Base-by-base conservation (phyloP, 2,888 invertebrate genomes). In the Leucoma salicis region DNA sequence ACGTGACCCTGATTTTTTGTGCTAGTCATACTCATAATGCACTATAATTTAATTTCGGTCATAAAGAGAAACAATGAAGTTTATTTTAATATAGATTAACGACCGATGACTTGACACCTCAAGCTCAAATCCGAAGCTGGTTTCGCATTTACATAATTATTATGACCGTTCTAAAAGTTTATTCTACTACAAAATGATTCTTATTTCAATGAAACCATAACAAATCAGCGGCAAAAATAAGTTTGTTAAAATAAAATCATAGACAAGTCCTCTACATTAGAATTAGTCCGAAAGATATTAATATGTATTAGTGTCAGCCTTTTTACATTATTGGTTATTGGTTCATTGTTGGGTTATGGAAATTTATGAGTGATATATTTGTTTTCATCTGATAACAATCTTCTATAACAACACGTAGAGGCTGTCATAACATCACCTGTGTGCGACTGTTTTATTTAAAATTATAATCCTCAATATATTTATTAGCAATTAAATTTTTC, bases 61-160 rank as follows among this genome's bases (percentile, higher is more conserved):
- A 70, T 75, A 72, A 76, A 71, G 63, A 76, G 70, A 87, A 86
- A 90, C 86, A 89, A 88, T 82, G 81, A 74, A 67, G 63, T 78
- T 77, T 79, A 88, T 89, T 89, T 85, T 78, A 86, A 88, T 87
- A 85, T 85, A 85, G 79, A 89, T 88, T 85, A 87, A 83, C 79
- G 74, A 77, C 70, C 76, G 65, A 85, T 87, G 88, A 87, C 87
- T 88, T 84, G 85, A 86, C 87, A 83, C 79, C 81, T 66, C 53
- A 59, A 55, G 57, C 70, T 57, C 67, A 74, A 71, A 75, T 74
- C 52, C 28, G 25, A 50, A 52, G 57, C 60, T 54, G 48, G 63
- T 59, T 57, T 35, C 39, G 35, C 46, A 57, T 49, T 45, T 49
- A 58, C 60, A 66, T 63, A 56, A 10, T 43, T 57, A 56, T 11